Base-by-base conservation (phyloP, 2,888 invertebrate genomes). In the Linnaemya vulpina region DNA sequence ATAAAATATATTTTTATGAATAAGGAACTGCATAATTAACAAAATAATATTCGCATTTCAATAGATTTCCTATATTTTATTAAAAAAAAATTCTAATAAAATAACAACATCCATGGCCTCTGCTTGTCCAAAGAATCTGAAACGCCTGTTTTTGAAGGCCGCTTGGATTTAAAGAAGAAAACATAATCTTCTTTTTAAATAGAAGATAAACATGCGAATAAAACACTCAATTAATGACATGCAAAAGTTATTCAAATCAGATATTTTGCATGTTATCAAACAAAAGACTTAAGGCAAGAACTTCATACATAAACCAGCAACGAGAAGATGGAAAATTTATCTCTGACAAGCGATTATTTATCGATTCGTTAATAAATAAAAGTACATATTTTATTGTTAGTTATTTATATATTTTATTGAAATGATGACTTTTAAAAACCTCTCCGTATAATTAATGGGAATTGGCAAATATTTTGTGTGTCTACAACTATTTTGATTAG, bases 271-370 rank as follows among this genome's bases (percentile, higher is more conserved):
- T 17, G 30, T 30, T 30, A 5, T 22, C 13, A 60, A 65, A 40
- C 53, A 43, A 43, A 75, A 53, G 53, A 65, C 25, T 65, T 55
- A 65, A 65, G 43, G 1, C 46, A 73, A 46, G 46, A 73, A 62
- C 62, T 51, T 73, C 46, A 25, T 30, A 11, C 13, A 3, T 20
- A 30, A 38, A 35, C 43, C 11, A 43, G 15, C 35, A 53, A n/a
- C 38, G 22, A 35, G 5, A 73, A 62, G 11, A 20, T 25, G 10
- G 1, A 60, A 35, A 53, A 51, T 65, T 55, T 65, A 55, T 43
- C 17, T 17, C 17, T 73, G 25, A 4, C 17, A 43, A 0, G 35
- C 10, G 7, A 74, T 51, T 30, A 22, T 49, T 62, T 70, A 70
- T 55, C 9, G 35, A 3, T 10, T 17, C 25, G 53, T 22, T 17